Base-by-base conservation (phyloP, 2,797 vertebrate species). In the Enteromius thamalakanensis region DNA sequence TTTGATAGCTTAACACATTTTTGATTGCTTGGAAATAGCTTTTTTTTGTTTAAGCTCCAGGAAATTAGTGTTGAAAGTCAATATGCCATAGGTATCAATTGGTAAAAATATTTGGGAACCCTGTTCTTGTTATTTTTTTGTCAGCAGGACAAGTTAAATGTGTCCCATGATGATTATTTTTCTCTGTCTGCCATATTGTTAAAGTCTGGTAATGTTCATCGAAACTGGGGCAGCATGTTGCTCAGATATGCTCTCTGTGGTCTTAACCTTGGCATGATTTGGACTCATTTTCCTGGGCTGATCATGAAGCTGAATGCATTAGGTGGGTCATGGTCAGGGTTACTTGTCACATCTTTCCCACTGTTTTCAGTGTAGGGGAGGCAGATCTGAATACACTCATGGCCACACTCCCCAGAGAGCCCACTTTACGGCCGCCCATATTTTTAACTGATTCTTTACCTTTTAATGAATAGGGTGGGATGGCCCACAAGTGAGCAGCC, bases 241-340 rank as follows among this genome's bases (percentile, higher is more conserved):
- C 83, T 81, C 47, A 76, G 51, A 69, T 72, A 55, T 65, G 80
- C 65, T 83, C 23, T 12, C 71, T 75, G 58, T 83, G 64, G n/a
- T 74, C 84, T 88, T 87, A 87, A 87, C 82, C 49, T 79, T 53
- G 34, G 26, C 76, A 80, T 84, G 79, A 75, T 62, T 83, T 82
- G 69, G 79, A 42, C 64, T 83, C 65, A 79, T 88, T 78, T 85
- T 81, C 14, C 60, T 29, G 64, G 53, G 69, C 67, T 40, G 12
- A 62, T 85, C 86, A 87, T 87, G 71, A 87, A 87, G 86, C 82
- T 80, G 72, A 82, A 83, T 75, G 71, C 76, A 85, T 84, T 87
- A 81, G 65, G 55, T 37, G 40, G 81, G 85, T 81, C 83, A 55
- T 78, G 42, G 72, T 64, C 62, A 11, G 64, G 85, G 80, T 87